Evolutionary conservation across 2,888 invertebrate species (phyloP).

Genomic region (Iselma pallidipennis): DNA sequence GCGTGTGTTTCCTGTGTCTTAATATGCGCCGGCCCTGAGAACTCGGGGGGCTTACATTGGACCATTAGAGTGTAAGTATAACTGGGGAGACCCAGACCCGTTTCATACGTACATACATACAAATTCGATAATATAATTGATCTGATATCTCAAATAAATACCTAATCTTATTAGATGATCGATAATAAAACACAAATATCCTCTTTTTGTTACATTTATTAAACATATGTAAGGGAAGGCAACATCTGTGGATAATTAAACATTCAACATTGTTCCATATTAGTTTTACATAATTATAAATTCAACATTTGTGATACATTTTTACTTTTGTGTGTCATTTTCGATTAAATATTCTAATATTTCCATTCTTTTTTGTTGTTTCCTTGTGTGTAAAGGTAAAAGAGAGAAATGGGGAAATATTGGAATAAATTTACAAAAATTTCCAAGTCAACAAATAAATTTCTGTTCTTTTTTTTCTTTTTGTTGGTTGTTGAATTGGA

Average conservation of each 20-base stretch:
- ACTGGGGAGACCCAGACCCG: too few species aligned
- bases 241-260: slow-evolving; percentile 33
- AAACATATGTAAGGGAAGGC: slow-evolving; percentile 33
- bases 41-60: too few species aligned
- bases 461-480: too few species aligned
- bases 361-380: slow-evolving; percentile 8
- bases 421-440: not conserved
- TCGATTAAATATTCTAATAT: slow-evolving; percentile 5
- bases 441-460: not conserved
- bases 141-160: not conserved
- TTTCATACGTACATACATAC: not conserved
- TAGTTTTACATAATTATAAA: slow-evolving; percentile 16
- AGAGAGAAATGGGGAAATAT: not conserved
- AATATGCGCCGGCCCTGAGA: too few species aligned
- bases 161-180: not conserved
- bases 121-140: not conserved
- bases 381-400: too few species aligned
- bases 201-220: slow-evolving; percentile 29
- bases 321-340: slow-evolving; percentile 5
- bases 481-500: not conserved
- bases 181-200: not conserved
- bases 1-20: too few species aligned
- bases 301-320: slow-evolving; percentile 21
- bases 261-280: slow-evolving; percentile 28
- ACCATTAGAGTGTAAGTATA: too few species aligned